Percentiles rank a stretch among this genome's conserved stretches.
These are phyloP conservation scores for Megalops atlanticus DNA, from an alignment of 2,113 vertebrate genomes.

Conservation along the genomic window DNA sequence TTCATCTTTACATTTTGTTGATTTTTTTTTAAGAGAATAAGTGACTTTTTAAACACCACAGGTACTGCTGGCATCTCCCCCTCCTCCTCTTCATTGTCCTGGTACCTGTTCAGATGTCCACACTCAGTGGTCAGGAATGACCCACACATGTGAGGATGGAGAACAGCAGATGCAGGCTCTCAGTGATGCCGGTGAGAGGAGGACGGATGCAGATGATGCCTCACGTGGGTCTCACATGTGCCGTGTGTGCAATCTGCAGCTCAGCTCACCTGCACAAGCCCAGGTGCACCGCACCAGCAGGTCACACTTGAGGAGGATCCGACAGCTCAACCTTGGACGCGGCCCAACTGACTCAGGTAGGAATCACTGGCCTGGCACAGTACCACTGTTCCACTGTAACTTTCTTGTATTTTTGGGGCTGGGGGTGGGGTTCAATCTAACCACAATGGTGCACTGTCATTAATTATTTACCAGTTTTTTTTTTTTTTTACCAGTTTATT, in stretches of 20 bases:
- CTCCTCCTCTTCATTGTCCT: not conserved
- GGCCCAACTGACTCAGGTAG: not conserved
- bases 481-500: too few species aligned
- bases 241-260: constrained; percentile 75
- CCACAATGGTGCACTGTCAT: too few species aligned
- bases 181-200: not conserved
- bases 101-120: not conserved
- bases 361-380: not conserved
- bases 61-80: too few species aligned
- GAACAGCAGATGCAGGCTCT: not conserved
- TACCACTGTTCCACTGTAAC: not conserved
- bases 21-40: too few species aligned
- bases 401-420: not conserved
- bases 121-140: not conserved
- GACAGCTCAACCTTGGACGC: constrained; percentile 67
- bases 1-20: too few species aligned
- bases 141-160: not conserved
- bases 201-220: constrained; percentile 58
- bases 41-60: too few species aligned
- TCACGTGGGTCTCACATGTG: constrained; percentile 71
- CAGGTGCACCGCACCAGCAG: constrained; percentile 78
- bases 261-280: constrained; percentile 74
- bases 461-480: too few species aligned
- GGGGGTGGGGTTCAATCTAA: too few species aligned
- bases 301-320: constrained; percentile 76